Percentiles rank a stretch among this genome's conserved stretches.
These are phyloP conservation scores for Otolemur garnettii DNA, from an alignment of 2,113 vertebrate species.

Conservation along the genomic window DNA sequence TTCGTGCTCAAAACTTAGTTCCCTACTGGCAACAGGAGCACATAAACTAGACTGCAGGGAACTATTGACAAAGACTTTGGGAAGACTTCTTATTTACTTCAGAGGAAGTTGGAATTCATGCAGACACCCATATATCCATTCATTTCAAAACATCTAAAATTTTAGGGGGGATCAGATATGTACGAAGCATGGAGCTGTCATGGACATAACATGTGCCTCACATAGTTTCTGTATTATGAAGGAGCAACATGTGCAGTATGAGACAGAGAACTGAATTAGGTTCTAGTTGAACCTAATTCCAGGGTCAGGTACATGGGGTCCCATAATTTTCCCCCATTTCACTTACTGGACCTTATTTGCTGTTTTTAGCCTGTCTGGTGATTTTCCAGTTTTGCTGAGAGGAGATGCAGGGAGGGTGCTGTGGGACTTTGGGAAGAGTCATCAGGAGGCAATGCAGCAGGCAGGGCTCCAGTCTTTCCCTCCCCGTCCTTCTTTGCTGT, in stretches of 20 bases:
- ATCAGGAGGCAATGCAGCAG: neutral
- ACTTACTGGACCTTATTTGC: neutral
- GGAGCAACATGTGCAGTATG: neutral
- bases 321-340: neutral
- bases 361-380: neutral
- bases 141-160: slow-evolving; percentile 20
- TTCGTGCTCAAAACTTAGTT: neutral
- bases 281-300: too few species aligned
- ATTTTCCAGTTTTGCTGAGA: neutral
- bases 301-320: neutral
- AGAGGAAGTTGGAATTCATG: neutral
- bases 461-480: neutral
- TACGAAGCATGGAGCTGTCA: neutral
- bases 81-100: neutral
- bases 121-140: neutral
- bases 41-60: neutral
- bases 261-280: neutral
- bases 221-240: neutral
- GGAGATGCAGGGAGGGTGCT: neutral
- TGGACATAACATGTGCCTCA: neutral
- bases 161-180: neutral
- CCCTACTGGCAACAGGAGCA: neutral
- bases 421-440: neutral
- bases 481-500: neutral
- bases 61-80: neutral